Percentiles rank a stretch among this genome's conserved stretches.
These are phyloP conservation scores for Oryzias woworae DNA, from an alignment of 2,113 vertebrate species.

Conservation along the genomic window DNA sequence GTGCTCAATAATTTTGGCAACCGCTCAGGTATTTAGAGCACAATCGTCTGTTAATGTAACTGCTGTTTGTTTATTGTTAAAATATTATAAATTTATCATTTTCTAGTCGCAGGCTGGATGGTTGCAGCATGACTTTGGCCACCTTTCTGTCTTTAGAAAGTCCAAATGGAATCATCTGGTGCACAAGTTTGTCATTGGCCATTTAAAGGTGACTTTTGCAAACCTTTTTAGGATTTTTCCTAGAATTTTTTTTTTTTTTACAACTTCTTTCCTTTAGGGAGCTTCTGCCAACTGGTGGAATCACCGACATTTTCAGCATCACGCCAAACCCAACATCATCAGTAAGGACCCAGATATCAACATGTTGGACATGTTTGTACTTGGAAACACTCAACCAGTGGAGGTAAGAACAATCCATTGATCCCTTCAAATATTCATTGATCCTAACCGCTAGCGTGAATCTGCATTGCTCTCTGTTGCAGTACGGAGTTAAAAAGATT, in stretches of 20 bases:
- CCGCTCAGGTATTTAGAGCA: slow-evolving; percentile 81
- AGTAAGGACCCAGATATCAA: slow-evolving; percentile 93
- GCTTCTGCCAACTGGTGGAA: slow-evolving; percentile 98
- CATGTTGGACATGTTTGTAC: slow-evolving; percentile 87
- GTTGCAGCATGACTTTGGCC: slow-evolving; percentile 96
- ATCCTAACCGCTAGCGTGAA: not conserved
- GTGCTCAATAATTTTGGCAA: slow-evolving; percentile 78
- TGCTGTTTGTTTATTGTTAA: not conserved
- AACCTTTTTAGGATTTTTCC: not conserved
- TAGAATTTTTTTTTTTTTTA: not conserved
- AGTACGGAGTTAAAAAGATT: slow-evolving; percentile 94
- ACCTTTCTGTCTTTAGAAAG: slow-evolving; percentile 91
- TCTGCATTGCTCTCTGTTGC: slow-evolving; percentile 41
- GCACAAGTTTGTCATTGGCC: slow-evolving; percentile 92
- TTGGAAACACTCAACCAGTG: slow-evolving; percentile 86
- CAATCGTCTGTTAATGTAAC: not conserved
- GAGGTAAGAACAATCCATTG: slow-evolving; percentile 76
- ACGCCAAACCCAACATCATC: slow-evolving; percentile 93
- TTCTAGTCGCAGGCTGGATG: slow-evolving; percentile 89
- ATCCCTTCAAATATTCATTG: not conserved
- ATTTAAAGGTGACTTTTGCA: slow-evolving; percentile 82
- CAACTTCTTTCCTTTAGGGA: slow-evolving; percentile 73
- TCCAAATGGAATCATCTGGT: slow-evolving; percentile 88
- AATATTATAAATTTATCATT: not conserved
- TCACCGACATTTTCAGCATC: slow-evolving; percentile 95